These are phyloP conservation scores for Struthio camelus DNA, from an alignment of 2,113 vertebrate species.

Conservation along the genomic window DNA sequence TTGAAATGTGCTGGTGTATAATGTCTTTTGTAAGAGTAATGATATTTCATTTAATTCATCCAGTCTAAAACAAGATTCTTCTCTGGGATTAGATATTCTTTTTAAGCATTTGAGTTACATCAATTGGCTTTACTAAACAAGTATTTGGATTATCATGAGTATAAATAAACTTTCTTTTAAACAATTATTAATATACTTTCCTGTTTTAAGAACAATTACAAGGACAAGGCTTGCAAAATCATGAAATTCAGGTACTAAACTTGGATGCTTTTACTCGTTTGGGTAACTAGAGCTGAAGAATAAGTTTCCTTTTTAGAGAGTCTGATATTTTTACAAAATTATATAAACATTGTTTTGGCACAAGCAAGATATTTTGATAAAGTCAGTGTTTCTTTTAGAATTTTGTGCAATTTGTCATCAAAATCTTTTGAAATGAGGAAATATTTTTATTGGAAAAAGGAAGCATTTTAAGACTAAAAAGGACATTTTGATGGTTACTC, in stretches of 20 bases:
- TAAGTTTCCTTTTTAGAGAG: neutral
- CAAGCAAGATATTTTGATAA: neutral
- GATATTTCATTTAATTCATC: neutral
- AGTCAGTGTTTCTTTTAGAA: neutral
- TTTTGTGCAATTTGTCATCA: neutral
- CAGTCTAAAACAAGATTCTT: constrained; percentile 43
- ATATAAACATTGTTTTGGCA: neutral
- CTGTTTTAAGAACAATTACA: constrained; percentile 6
- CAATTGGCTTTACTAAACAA: constrained; percentile 56
- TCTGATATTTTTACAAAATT: neutral
- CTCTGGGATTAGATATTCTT: constrained; percentile 57
- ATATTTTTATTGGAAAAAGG: neutral
- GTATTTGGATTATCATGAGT: constrained; percentile 28
- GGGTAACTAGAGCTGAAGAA: neutral
- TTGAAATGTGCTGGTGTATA: neutral
- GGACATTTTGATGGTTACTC: neutral
- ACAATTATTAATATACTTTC: neutral
- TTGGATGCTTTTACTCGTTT: neutral
- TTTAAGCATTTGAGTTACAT: constrained; percentile 63
- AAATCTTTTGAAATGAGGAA: neutral
- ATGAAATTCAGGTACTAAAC: neutral
- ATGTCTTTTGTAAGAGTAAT: constrained; percentile 4
- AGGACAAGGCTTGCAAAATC: neutral
- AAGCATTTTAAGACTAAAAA: neutral
- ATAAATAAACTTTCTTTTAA: constrained; percentile 49